phyloP scores from a whole-genome alignment of 2,888 invertebrate genomes.

The Campaea margaritaria region DNA sequence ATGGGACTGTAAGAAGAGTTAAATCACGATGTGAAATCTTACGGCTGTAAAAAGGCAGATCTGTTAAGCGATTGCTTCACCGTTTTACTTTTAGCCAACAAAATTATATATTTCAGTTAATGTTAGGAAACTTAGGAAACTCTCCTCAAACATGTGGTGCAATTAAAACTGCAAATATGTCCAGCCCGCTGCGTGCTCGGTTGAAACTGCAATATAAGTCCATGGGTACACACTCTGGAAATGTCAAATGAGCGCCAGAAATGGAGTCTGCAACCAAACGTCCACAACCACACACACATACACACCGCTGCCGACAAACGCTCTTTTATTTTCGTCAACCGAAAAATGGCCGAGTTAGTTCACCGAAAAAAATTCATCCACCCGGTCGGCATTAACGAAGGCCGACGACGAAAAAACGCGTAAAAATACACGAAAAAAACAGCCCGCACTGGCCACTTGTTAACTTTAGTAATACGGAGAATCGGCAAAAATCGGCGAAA shows the following conservation, averaged over 20 bases:
- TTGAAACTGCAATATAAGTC: neutral
- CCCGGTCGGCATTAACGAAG: conserved; percentile 17
- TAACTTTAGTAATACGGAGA: conserved; percentile 17
- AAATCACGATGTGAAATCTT: too few species aligned
- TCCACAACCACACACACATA: neutral
- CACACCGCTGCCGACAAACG: neutral
- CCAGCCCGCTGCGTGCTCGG: neutral
- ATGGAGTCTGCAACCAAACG: neutral
- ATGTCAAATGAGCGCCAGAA: conserved; percentile 13
- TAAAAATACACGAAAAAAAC: conserved; percentile 15
- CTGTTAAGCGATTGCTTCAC: too few species aligned
- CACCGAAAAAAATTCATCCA: conserved; percentile 11
- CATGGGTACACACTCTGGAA: neutral
- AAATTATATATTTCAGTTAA: too few species aligned
- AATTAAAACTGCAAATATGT: neutral
- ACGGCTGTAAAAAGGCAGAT: too few species aligned
- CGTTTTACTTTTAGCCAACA: too few species aligned
- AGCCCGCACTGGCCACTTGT: conserved; percentile 14
- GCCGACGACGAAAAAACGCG: conserved; percentile 19
- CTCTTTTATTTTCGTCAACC: conserved; percentile 17
- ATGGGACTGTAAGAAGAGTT: too few species aligned
- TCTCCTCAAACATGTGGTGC: too few species aligned
- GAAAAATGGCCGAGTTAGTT: conserved; percentile 17
- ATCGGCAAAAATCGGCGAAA: conserved; percentile 19
- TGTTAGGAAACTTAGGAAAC: too few species aligned